These are phyloP conservation scores for Pipistrellus nathusii DNA, from an alignment of 2,797 vertebrate species.

Conservation along the genomic window DNA sequence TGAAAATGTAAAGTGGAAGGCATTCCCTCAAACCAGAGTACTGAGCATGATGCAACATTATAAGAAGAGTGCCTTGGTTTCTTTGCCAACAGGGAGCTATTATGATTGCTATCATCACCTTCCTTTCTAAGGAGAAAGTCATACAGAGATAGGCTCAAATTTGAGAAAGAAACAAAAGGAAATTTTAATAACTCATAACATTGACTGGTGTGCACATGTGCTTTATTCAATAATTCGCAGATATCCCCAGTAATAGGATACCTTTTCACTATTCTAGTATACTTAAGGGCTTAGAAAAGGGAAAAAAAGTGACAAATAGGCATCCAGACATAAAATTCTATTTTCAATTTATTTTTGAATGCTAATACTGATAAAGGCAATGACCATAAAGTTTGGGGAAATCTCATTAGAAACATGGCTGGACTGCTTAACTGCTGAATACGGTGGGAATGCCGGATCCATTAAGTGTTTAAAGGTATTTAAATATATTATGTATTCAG, in stretches of 20 bases:
- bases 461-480: not conserved
- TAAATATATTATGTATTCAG: not conserved
- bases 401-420: not conserved
- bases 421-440: not conserved
- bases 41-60: not conserved
- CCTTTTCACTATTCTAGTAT: not conserved
- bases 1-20: not conserved
- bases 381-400: not conserved
- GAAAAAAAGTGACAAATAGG: not conserved
- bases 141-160: not conserved
- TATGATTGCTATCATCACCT: not conserved
- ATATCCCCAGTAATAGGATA: not conserved
- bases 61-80: not conserved
- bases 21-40: not conserved
- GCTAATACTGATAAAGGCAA: not conserved
- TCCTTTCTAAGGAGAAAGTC: not conserved
- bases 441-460: not conserved
- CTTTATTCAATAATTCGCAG: not conserved
- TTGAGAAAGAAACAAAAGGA: not conserved
- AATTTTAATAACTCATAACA: not conserved
- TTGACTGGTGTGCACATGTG: not conserved
- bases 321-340: not conserved
- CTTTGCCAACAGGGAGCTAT: not conserved
- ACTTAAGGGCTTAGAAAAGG: not conserved
- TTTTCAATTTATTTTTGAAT: constrained; percentile 35